Percentiles rank a stretch among this genome's conserved stretches.
phyloP scores from a whole-genome alignment of 2,888 invertebrate genomes.

The Hirudinaria manillensis region DNA sequence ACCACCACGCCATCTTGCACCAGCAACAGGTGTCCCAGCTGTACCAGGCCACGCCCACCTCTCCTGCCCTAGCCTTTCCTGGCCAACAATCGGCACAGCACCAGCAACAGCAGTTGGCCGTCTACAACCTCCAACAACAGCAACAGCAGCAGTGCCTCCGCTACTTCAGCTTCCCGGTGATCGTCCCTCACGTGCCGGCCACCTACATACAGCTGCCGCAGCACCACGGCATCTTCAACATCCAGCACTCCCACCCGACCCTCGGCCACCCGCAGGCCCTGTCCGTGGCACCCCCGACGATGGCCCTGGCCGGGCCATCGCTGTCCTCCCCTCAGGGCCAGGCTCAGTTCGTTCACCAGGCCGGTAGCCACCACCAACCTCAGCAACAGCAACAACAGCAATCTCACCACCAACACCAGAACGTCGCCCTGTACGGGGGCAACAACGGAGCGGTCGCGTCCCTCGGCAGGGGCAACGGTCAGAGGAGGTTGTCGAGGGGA shows the following conservation, averaged over 20 bases:
- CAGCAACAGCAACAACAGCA: neutral
- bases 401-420: slow-evolving; percentile 2
- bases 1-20: neutral
- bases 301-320: neutral
- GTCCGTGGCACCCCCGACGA: neutral
- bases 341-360: slow-evolving; percentile 2
- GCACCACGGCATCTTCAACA: neutral
- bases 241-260: neutral
- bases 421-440: neutral
- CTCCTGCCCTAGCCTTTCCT: neutral
- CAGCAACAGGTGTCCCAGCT: neutral
- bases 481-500: neutral
- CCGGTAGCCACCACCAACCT: neutral
- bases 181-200: neutral
- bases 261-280: neutral
- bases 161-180: neutral
- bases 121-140: neutral
- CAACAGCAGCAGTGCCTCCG: neutral
- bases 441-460: neutral
- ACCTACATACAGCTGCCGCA: no score
- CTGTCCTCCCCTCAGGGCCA: neutral
- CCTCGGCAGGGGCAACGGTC: neutral
- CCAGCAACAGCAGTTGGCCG: slow-evolving; percentile 12
- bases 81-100: neutral
- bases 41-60: neutral